Evolutionary conservation across 2,888 invertebrate species (phyloP), one percentile per base, ranked within the genome.

Genomic region (Leucophenga maculata): DNA sequence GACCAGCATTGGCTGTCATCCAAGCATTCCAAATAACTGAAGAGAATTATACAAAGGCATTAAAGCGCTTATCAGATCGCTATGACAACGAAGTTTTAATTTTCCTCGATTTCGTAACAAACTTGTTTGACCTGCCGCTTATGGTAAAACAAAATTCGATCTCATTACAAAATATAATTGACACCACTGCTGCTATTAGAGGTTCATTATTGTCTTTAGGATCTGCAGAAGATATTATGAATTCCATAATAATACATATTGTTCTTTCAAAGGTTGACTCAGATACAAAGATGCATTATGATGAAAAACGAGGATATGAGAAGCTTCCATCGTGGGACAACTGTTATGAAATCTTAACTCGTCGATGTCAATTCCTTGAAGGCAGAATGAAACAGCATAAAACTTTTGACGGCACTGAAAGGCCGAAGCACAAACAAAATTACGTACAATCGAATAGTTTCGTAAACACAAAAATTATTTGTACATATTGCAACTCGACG

Each of bases 31-130:
- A 69, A 66, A 44, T 69, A 0, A 62, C 69, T 0, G 55, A 69
- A 16, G 67, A 50, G 1, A 69, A 60, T 31, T 69, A 69, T 18
- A 26, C 50, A 3, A 70, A 68, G n/a, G 70, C 68, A 22, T 16
- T 68, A 13, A 13, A 18, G 1, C 20, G 67, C 13, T 26, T 66
- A 0, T 18, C 67, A 16, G 72, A 69, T 1, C 67, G 65, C 1
- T 69, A 69, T 26, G 69, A 69, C 32, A 69, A 69, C n/a, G 69
- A 72, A 16, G 59, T 59, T 39, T 46, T 68, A 4, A 70, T 64
- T 8, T 70, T 67, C 31, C 20, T 55, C 6, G 60, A 60, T 66
- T 50, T 66, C 13, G 59, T 69, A 46, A 22, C 55, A 6, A 13
- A 3, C 6, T 55, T 55, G 4, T 55, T 55, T 11, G 22, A 55